phyloP scores from a whole-genome alignment of 2,797 vertebrate species.

The Gobionotothen gibberifrons region DNA sequence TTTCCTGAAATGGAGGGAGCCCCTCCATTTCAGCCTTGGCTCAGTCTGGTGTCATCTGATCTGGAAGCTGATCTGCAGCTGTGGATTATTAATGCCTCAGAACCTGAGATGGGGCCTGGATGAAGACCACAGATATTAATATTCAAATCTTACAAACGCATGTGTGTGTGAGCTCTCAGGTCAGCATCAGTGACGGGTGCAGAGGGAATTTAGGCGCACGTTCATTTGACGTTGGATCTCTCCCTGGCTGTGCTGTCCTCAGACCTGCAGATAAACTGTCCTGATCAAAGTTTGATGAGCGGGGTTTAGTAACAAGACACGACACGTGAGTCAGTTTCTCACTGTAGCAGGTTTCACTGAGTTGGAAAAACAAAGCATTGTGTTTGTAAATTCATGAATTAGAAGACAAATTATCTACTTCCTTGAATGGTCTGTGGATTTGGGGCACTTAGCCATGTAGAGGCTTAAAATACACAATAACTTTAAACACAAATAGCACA shows the following conservation, averaged over 20 bases:
- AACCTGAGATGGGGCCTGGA: conserved; percentile 63
- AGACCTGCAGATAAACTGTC: conserved; percentile 24
- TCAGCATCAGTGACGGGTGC: background rate
- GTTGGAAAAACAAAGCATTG: too few relatives aligned
- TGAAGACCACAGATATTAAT: conserved; percentile 28
- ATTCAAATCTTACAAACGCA: background rate
- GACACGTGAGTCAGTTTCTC: background rate
- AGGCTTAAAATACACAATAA: too few relatives aligned
- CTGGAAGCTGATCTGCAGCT: conserved; percentile 66
- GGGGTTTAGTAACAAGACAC: conserved; percentile 56
- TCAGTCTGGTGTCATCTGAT: conserved; percentile 66
- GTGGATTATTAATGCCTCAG: conserved; percentile 78
- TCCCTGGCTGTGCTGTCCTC: background rate
- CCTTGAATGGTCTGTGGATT: too few relatives aligned
- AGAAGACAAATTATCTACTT: too few relatives aligned
- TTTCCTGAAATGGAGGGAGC: conserved; percentile 42
- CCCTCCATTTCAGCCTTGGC: conserved; percentile 58
- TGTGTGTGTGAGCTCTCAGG: background rate
- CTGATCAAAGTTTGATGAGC: conserved; percentile 66
- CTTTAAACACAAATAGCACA: too few relatives aligned
- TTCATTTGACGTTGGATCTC: background rate
- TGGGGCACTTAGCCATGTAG: too few relatives aligned
- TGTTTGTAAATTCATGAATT: too few relatives aligned
- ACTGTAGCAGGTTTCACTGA: too few relatives aligned
- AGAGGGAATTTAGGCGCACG: background rate